Conservation (phyloP, 2,797 vertebrate genomes). For the Mormyrops boulengeri region DNA sequence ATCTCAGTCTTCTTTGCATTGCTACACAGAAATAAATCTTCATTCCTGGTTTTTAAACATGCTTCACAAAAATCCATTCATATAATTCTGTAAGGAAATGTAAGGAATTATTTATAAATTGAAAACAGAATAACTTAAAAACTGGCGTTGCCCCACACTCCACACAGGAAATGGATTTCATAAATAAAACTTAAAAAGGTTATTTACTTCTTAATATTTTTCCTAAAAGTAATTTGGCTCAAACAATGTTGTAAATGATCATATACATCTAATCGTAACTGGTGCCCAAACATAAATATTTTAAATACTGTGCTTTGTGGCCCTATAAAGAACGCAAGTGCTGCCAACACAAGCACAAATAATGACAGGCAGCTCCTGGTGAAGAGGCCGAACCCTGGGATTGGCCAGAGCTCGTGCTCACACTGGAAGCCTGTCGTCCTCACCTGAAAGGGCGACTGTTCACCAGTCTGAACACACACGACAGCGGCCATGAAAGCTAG, state of each 20-base stretch:
- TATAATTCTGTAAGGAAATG: background rate
- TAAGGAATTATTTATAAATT: background rate
- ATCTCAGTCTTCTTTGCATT: background rate
- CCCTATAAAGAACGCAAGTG: background rate
- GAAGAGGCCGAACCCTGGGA: background rate
- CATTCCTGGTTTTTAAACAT: background rate
- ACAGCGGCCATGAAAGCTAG: background rate
- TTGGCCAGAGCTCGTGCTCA: background rate
- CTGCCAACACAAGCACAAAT: conserved; percentile 12
- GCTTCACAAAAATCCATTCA: background rate
- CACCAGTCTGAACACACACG: background rate
- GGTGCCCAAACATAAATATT: conserved; percentile 11
- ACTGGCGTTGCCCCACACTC: background rate
- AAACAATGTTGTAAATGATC: conserved; percentile 11
- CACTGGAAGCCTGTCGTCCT: background rate
- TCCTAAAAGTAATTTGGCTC: background rate
- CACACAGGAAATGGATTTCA: background rate
- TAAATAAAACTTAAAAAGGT: background rate
- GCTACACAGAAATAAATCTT: background rate
- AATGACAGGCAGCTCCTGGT: conserved; percentile 7
- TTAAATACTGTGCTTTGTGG: conserved; percentile 10
- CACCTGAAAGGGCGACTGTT: conserved; percentile 9
- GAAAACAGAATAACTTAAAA: background rate
- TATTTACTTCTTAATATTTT: background rate
- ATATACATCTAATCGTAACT: background rate